Conservation (phyloP, 2,113 vertebrate species). For the Ahaetulla prasina region DNA sequence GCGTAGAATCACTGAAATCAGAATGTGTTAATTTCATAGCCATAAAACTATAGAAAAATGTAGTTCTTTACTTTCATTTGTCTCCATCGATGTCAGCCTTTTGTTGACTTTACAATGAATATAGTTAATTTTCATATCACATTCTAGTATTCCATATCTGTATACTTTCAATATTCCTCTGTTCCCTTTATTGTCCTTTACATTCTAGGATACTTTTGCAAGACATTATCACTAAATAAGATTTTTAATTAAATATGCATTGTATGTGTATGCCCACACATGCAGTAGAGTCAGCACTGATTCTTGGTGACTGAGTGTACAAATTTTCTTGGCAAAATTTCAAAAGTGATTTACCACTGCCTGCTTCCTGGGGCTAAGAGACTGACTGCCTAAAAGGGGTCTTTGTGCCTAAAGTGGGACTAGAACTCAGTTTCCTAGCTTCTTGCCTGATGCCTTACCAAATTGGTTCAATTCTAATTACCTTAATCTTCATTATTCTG, state of each 20-base stretch:
- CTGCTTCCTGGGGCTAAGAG: not conserved
- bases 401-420: not conserved
- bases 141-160: not conserved
- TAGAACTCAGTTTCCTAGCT: not conserved
- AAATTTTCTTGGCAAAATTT: not conserved
- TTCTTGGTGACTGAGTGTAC: not conserved
- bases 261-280: not conserved
- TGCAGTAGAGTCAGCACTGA: not conserved
- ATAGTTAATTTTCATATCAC: not conserved
- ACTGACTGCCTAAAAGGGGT: not conserved
- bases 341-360: not conserved
- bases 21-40: not conserved
- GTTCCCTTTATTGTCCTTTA: not conserved
- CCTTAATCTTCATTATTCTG: not conserved
- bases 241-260: not conserved
- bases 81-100: not conserved
- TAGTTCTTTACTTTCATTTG: not conserved
- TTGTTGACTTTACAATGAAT: not conserved
- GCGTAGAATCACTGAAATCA: not conserved
- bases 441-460: not conserved
- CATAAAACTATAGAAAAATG: not conserved
- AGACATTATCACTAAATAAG: too few relatives aligned
- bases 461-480: not conserved
- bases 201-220: not conserved
- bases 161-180: not conserved